phyloP scores from a whole-genome alignment of 2,797 vertebrate species.

The Falco naumanni region DNA sequence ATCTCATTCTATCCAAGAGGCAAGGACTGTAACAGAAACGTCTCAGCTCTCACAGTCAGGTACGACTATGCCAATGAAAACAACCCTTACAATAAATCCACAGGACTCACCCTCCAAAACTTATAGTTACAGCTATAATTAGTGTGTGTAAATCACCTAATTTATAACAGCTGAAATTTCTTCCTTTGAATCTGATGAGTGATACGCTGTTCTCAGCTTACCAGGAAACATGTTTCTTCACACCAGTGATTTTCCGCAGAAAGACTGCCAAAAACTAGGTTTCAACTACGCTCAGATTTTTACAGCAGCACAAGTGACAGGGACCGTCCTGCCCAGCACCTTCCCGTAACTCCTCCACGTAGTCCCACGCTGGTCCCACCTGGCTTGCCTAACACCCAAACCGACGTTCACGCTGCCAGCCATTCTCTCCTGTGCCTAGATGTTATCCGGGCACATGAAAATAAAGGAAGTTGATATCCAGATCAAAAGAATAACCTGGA shows the following conservation, averaged over 20 bases:
- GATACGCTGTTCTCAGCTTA: neutral
- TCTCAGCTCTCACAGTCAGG: neutral
- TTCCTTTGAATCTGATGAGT: neutral
- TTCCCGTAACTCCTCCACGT: neutral
- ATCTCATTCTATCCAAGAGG: neutral
- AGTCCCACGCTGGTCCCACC: neutral
- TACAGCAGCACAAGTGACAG: neutral
- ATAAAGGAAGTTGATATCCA: neutral
- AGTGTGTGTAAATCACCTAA: conserved; percentile 31
- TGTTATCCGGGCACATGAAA: neutral
- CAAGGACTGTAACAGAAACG: neutral
- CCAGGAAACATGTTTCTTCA: neutral
- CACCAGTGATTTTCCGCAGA: neutral
- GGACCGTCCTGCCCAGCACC: neutral
- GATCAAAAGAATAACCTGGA: neutral
- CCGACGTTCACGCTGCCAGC: neutral
- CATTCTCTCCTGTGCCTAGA: neutral
- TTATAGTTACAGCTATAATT: neutral
- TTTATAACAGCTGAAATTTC: neutral
- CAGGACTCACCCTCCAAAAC: neutral
- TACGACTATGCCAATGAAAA: neutral
- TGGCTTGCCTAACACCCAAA: neutral
- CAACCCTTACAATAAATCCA: neutral
- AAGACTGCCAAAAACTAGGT: neutral
- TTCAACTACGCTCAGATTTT: neutral